These are phyloP conservation scores for Parochlus steinenii DNA, from an alignment of 2,888 invertebrate species.

Conservation along the genomic window DNA sequence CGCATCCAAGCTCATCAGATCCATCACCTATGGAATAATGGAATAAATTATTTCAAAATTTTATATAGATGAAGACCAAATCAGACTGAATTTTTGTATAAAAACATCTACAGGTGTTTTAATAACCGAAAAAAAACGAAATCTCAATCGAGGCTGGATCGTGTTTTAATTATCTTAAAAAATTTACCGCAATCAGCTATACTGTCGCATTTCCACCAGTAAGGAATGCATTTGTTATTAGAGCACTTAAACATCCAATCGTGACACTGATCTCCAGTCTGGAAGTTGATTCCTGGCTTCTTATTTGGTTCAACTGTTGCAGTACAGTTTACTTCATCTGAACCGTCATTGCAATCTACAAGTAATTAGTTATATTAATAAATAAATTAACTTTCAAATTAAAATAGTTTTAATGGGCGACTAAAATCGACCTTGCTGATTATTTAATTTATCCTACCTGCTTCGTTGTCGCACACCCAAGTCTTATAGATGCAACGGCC, in stretches of 20 bases:
- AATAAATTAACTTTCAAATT: background rate
- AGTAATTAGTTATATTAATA: conserved; percentile 35
- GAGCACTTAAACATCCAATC: conserved; percentile 66
- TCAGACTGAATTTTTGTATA: too few species aligned
- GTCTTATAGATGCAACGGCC: conserved; percentile 38
- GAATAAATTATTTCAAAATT: conserved; percentile 23
- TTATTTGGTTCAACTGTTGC: conserved; percentile 22
- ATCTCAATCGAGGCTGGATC: too few species aligned
- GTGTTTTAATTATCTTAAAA: too few species aligned
- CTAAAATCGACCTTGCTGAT: background rate
- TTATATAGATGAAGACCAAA: background rate
- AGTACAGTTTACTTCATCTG: conserved; percentile 57
- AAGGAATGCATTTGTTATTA: conserved; percentile 52
- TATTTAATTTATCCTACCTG: conserved; percentile 36
- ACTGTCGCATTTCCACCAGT: conserved; percentile 67
- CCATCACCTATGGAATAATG: conserved; percentile 58
- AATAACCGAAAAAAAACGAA: too few species aligned
- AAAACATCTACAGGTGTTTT: too few species aligned
- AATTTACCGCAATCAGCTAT: background rate
- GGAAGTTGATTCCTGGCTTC: conserved; percentile 20
- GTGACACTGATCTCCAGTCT: conserved; percentile 35
- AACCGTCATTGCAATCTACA: conserved; percentile 50
- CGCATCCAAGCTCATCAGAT: conserved; percentile 54
- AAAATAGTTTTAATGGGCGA: too few species aligned
- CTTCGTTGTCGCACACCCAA: conserved; percentile 49